These are phyloP conservation scores for Hippasteria phrygiana DNA, from an alignment of 53 echinoderm and acorn worm species.

Conservation along the genomic window DNA sequence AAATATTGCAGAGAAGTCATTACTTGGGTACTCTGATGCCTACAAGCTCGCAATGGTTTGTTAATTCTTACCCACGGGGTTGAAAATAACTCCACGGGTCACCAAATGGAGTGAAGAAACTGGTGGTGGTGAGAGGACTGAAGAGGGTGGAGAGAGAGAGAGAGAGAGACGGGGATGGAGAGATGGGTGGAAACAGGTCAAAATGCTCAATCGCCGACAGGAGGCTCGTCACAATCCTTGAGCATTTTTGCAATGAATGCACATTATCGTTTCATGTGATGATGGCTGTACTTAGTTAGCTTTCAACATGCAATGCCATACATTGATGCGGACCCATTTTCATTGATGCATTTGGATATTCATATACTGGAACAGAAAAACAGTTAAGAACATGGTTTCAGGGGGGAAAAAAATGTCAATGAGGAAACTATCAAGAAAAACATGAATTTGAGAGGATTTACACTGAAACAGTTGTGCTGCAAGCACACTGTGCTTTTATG, in stretches of 20 bases:
- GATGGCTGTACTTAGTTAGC: too few species aligned
- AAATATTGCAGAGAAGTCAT: too few species aligned
- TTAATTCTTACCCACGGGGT: slow-evolving; percentile 79
- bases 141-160: slow-evolving; percentile 17
- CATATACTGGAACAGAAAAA: too few species aligned
- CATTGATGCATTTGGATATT: too few species aligned
- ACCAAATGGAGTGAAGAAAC: slow-evolving; percentile 86
- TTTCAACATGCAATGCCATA: too few species aligned
- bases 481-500: too few species aligned
- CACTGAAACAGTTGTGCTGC: too few species aligned
- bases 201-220: not conserved
- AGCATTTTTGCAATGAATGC: not conserved
- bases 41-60: not conserved
- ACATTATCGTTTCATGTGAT: not conserved
- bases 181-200: slow-evolving; percentile 15
- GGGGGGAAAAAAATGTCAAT: too few species aligned
- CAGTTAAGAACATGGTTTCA: too few species aligned
- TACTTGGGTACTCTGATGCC: not conserved
- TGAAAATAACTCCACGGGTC: slow-evolving; percentile 86
- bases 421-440: too few species aligned
- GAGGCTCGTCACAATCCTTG: not conserved
- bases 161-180: slow-evolving; percentile 8
- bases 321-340: too few species aligned
- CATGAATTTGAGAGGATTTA: too few species aligned
- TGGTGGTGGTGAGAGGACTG: slow-evolving; percentile 67